These are phyloP conservation scores for Drosophila histrio DNA, from an alignment of 2,888 invertebrate species.

Conservation along the genomic window DNA sequence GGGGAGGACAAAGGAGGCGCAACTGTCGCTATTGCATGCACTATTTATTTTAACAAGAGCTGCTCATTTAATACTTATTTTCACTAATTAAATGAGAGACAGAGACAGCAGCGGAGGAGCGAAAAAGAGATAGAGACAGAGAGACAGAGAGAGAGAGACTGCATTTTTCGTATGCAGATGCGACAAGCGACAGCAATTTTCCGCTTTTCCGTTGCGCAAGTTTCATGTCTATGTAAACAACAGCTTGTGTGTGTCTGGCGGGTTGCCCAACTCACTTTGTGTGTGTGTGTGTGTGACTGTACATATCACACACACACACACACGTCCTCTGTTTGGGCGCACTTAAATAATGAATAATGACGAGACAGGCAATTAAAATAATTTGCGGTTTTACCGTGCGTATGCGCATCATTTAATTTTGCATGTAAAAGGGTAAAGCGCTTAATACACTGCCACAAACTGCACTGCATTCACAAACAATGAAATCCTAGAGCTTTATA, in stretches of 20 bases:
- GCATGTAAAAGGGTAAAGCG: slow-evolving; percentile 79
- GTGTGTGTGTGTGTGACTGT: slow-evolving; percentile 28
- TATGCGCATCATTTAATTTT: slow-evolving; percentile 83
- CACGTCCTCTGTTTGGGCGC: slow-evolving; percentile 66
- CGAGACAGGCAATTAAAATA: slow-evolving; percentile 83
- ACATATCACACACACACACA: slow-evolving; percentile 31
- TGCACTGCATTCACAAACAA: background rate
- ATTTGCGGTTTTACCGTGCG: slow-evolving; percentile 82
- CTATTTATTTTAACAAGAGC: slow-evolving; percentile 80
- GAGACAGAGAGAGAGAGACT: background rate
- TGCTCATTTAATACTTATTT: slow-evolving; percentile 79
- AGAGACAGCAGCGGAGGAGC: slow-evolving; percentile 10
- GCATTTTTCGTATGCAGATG: slow-evolving; percentile 31
- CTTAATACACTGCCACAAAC: slow-evolving; percentile 70
- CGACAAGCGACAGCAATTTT: slow-evolving; percentile 59
- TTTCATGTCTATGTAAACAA: slow-evolving; percentile 79
- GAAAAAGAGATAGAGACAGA: background rate
- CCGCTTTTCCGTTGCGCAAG: slow-evolving; percentile 64
- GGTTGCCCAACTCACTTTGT: slow-evolving; percentile 37
- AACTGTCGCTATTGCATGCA: slow-evolving; percentile 68
- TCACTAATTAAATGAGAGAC: slow-evolving; percentile 76
- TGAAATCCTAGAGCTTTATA: background rate
- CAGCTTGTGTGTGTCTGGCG: slow-evolving; percentile 68
- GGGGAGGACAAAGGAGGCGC: background rate
- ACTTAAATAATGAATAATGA: slow-evolving; percentile 83